A percentile compares a stretch with the other conserved stretches of the same genome.
phyloP scores from a whole-genome alignment of 2,113 vertebrate genomes.

The Poecile atricapillus region DNA sequence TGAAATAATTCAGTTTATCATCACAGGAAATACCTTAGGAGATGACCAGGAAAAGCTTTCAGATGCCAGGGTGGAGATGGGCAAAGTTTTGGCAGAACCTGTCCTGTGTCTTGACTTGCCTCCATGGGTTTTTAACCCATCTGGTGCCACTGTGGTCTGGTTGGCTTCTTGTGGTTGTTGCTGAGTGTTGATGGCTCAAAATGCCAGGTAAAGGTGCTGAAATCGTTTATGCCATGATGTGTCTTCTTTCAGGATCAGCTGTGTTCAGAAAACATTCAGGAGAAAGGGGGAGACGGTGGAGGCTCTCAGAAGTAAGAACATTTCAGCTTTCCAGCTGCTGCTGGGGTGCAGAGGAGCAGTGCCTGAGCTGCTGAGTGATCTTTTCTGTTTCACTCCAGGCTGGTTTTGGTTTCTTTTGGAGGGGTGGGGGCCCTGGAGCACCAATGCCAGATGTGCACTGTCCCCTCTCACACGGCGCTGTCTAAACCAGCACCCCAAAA shows the following conservation, averaged over 20 bases:
- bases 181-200: neutral
- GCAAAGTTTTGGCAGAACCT: neutral
- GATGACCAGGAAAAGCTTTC: neutral
- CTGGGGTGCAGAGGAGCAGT: neutral
- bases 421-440: neutral
- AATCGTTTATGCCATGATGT: neutral
- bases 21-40: neutral
- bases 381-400: neutral
- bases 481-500: neutral
- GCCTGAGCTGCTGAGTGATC: neutral
- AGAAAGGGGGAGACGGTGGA: slow-evolving; percentile 87
- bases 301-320: slow-evolving; percentile 85
- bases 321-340: neutral
- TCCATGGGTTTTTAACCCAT: rapidly evolving
- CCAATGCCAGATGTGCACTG: neutral
- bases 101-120: neutral
- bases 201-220: neutral
- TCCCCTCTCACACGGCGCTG: neutral
- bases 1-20: neutral
- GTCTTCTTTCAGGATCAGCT: slow-evolving; percentile 84
- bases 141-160: neutral
- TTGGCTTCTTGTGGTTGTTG: neutral
- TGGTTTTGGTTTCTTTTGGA: neutral
- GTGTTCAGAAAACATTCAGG: slow-evolving; percentile 89
- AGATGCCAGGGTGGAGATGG: neutral